These are phyloP conservation scores for Petaurus breviceps DNA, from an alignment of 2,113 vertebrate genomes.

Conservation along the genomic window DNA sequence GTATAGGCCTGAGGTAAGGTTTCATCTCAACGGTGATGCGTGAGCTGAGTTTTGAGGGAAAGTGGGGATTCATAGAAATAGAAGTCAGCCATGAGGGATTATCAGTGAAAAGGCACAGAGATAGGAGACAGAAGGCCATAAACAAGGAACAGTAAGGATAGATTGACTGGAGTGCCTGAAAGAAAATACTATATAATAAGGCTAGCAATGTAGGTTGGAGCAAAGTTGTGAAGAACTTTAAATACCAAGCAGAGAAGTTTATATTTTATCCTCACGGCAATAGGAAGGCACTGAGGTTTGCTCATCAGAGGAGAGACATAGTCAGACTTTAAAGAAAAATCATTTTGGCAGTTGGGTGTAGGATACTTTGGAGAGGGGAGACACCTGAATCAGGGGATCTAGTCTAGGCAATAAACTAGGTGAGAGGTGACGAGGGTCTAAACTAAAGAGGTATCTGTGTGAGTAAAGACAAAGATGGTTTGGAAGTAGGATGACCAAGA, in stretches of 20 bases:
- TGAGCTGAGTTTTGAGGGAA: not conserved
- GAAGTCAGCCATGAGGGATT: not conserved
- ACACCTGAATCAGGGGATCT: not conserved
- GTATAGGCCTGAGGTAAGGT: too few species aligned
- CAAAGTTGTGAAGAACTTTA: not conserved
- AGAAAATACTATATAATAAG: not conserved
- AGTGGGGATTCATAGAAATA: not conserved
- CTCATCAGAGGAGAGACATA: not conserved
- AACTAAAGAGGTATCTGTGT: not conserved
- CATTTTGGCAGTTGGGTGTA: not conserved
- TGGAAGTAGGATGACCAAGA: not conserved
- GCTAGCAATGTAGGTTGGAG: not conserved
- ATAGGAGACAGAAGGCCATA: not conserved
- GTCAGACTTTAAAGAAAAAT: not conserved
- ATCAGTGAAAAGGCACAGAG: not conserved
- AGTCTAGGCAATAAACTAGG: not conserved
- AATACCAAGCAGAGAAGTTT: not conserved
- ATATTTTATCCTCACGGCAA: not conserved
- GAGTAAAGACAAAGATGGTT: not conserved
- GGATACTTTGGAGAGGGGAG: not conserved
- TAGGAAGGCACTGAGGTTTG: not conserved
- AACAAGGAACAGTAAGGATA: not conserved
- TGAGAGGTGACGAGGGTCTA: not conserved
- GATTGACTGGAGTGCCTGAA: not conserved
- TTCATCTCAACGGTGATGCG: not conserved